Evolutionary conservation across 1,140 invertebrate genomes (phyloP).

Genomic region (Drosophila simulans): DNA sequence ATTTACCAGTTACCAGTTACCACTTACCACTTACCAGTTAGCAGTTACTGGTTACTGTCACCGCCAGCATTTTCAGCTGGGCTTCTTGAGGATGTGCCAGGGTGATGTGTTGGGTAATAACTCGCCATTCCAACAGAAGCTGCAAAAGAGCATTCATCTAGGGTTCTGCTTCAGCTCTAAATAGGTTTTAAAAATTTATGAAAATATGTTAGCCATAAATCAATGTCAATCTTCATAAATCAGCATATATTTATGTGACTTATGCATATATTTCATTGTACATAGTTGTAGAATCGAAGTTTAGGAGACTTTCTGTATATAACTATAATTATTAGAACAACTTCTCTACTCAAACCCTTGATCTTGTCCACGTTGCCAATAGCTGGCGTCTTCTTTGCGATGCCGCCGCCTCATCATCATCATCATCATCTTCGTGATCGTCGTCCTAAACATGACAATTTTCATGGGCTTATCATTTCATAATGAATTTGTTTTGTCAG

Average conservation of each 20-base stretch:
- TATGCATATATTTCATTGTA: too few species aligned
- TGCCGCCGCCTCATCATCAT: conserved; percentile 11
- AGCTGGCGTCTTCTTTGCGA: conserved; percentile 2
- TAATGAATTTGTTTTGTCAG: conserved; percentile 83
- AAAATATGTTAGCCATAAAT: not conserved
- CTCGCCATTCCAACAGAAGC: conserved; percentile 29
- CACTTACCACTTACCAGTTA: conserved; percentile 9
- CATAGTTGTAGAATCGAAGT: too few species aligned
- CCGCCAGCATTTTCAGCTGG: conserved; percentile 25
- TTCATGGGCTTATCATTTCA: conserved; percentile 73
- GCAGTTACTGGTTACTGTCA: conserved; percentile 29
- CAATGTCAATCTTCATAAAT: not conserved
- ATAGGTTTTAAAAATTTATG: not conserved
- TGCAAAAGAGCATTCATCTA: conserved; percentile 2
- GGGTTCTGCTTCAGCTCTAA: not conserved
- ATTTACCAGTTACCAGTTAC: conserved; percentile 23
- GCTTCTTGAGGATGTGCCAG: conserved; percentile 1
- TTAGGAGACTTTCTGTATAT: too few species aligned
- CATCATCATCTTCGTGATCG: conserved; percentile 38
- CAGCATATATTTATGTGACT: not conserved
- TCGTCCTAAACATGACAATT: conserved; percentile 64
- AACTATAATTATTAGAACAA: not conserved
- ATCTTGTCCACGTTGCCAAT: conserved; percentile 19
- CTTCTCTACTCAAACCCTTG: not conserved
- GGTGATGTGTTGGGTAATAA: conserved; percentile 28